phyloP scores from a whole-genome alignment of 1,140 invertebrate genomes.

The Trachymyrmex cornetzi region DNA sequence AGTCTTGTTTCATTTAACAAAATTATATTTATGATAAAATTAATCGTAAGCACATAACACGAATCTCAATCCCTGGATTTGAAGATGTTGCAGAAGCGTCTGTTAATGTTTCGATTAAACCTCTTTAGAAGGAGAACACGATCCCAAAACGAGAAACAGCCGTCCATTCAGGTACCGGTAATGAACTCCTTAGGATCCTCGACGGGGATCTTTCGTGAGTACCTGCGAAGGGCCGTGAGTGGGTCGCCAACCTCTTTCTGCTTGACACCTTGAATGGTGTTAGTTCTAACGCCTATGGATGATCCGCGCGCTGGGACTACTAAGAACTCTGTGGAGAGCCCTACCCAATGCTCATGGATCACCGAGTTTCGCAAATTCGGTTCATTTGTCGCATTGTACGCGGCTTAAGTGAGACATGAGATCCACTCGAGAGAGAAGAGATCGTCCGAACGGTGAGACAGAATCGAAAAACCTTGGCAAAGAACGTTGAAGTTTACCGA shows the following conservation, averaged over 20 bases:
- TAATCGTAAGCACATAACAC: background rate
- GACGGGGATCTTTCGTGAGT: conserved; percentile 71
- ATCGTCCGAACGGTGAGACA: conserved; percentile 64
- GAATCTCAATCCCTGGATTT: background rate
- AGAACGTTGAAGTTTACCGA: conserved; percentile 86
- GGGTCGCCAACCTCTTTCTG: conserved; percentile 79
- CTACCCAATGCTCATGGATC: conserved; percentile 66
- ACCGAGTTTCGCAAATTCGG: conserved; percentile 86
- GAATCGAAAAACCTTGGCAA: conserved; percentile 80
- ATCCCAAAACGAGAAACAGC: conserved; percentile 54
- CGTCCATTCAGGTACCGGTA: conserved; percentile 73
- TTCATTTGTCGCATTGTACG: conserved; percentile 86
- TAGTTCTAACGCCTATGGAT: conserved; percentile 85
- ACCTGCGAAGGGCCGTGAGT: conserved; percentile 75
- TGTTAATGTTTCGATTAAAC: conserved; percentile 59
- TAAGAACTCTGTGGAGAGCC: conserved; percentile 74
- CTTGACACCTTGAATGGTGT: conserved; percentile 86
- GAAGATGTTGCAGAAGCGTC: conserved; percentile 57
- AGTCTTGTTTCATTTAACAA: background rate
- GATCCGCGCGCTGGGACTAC: conserved; percentile 74
- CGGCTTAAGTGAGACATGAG: conserved; percentile 84
- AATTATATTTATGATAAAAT: background rate
- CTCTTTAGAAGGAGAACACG: conserved; percentile 29
- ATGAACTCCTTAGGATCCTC: conserved; percentile 81
- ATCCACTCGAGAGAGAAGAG: conserved; percentile 77